phyloP scores from a whole-genome alignment of 1,140 invertebrate genomes.

The Papilio polyxenes region DNA sequence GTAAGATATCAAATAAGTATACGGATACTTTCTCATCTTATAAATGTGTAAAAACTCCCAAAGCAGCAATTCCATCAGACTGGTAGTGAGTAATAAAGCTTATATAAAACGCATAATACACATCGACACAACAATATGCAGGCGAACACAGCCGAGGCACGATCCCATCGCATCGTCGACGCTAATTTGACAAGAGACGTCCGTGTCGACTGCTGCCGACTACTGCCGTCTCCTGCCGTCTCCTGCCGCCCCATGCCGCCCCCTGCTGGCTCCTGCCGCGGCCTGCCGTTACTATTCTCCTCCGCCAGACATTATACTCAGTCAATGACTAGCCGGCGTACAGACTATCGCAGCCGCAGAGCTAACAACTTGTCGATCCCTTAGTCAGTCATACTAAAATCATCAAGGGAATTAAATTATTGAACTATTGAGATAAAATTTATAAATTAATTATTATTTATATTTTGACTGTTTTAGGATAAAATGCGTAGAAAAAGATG shows the following conservation, averaged over 20 bases:
- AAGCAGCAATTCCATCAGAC: constrained; percentile 1
- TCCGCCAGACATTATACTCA: constrained; percentile 35
- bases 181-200: constrained; percentile 55
- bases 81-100: background rate
- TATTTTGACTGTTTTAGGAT: background rate
- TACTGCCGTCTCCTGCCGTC: background rate
- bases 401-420: background rate
- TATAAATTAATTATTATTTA: too few relatives aligned
- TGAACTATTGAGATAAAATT: too few relatives aligned
- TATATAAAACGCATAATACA: background rate
- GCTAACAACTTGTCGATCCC: background rate
- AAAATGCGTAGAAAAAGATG: background rate
- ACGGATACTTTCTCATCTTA: too few relatives aligned
- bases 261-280: background rate
- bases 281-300: constrained; percentile 10
- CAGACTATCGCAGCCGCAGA: background rate
- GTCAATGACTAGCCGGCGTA: constrained; percentile 28
- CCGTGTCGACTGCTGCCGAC: constrained; percentile 34
- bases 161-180: constrained; percentile 40
- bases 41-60: background rate
- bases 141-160: constrained; percentile 21
- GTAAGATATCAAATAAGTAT: too few relatives aligned
- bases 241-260: constrained; percentile 7
- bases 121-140: constrained; percentile 31
- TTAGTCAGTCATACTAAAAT: background rate